Percentiles rank a stretch among this genome's conserved stretches.
These are phyloP conservation scores for Apocheima hispidaria DNA, from an alignment of 2,888 invertebrate species.

Conservation along the genomic window DNA sequence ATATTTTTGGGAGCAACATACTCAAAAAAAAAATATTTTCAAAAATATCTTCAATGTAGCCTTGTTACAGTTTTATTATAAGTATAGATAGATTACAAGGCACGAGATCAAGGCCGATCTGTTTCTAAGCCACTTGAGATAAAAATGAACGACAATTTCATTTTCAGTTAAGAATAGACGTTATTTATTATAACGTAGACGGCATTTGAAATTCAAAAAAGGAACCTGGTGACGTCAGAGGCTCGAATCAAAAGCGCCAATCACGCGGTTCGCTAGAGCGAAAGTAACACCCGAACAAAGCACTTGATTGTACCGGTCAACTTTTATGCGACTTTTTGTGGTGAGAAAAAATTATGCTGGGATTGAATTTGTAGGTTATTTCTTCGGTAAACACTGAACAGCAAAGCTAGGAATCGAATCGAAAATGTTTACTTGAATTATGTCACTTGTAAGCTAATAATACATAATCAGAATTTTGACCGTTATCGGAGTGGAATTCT, in stretches of 20 bases:
- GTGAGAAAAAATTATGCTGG: not conserved
- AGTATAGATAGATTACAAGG: not conserved
- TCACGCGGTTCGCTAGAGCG: slow-evolving; percentile 55
- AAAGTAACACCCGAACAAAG: slow-evolving; percentile 40
- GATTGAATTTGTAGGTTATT: not conserved
- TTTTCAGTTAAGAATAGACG: slow-evolving; percentile 3
- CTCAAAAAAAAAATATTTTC: too few species aligned
- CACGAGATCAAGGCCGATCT: slow-evolving; percentile 3
- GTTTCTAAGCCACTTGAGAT: not conserved
- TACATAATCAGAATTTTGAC: too few species aligned
- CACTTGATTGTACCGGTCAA: slow-evolving; percentile 15
- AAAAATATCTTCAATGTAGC: too few species aligned
- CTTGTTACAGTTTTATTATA: too few species aligned
- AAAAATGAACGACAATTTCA: not conserved
- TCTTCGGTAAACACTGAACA: too few species aligned
- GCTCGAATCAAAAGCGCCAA: slow-evolving; percentile 50
- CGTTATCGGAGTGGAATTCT: too few species aligned
- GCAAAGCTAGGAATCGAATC: too few species aligned
- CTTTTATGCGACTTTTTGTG: slow-evolving; percentile 2
- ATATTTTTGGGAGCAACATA: too few species aligned
- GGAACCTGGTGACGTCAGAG: slow-evolving; percentile 32
- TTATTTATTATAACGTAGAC: slow-evolving; percentile 2
- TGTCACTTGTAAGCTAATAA: too few species aligned
- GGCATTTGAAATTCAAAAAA: slow-evolving; percentile 21
- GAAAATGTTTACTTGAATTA: too few species aligned